These are phyloP conservation scores for Peromyscus nudipes DNA, from an alignment of 2,797 vertebrate genomes.

Conservation along the genomic window DNA sequence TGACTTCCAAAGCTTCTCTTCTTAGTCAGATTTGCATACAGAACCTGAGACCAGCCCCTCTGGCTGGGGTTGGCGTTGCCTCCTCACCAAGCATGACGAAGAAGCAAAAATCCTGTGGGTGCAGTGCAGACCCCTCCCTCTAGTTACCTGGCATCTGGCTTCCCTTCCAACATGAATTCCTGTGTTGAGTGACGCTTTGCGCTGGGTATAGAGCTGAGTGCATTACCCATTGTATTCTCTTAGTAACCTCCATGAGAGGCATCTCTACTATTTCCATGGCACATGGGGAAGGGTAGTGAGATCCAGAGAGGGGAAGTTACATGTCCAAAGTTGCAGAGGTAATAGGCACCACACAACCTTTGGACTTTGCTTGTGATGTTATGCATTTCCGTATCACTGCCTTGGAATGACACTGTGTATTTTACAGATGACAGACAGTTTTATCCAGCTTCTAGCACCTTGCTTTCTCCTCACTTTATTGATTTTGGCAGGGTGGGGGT, in stretches of 20 bases:
- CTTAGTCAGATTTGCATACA: not conserved
- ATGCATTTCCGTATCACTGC: accelerated
- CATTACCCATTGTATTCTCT: not conserved
- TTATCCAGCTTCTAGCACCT: not conserved
- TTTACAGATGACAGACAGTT: not conserved
- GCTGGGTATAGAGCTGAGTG: accelerated
- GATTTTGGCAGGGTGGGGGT: no score
- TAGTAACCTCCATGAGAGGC: accelerated
- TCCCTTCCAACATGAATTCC: accelerated
- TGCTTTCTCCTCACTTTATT: not conserved
- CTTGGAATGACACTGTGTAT: not conserved
- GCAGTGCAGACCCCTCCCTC: not conserved
- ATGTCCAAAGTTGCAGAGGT: not conserved
- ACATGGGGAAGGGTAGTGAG: not conserved
- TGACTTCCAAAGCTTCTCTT: not conserved
- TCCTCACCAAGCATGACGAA: not conserved
- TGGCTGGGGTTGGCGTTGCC: accelerated
- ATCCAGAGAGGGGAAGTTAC: not conserved
- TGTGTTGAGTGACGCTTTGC: accelerated
- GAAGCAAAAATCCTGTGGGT: not conserved
- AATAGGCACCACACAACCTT: not conserved
- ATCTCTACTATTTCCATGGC: not conserved
- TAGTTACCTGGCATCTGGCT: not conserved
- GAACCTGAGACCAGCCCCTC: not conserved
- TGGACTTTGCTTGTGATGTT: accelerated